phyloP scores from a whole-genome alignment of 37 sponge, comb jelly and placozoan genomes.

The Mnemiopsis leidyi region DNA sequence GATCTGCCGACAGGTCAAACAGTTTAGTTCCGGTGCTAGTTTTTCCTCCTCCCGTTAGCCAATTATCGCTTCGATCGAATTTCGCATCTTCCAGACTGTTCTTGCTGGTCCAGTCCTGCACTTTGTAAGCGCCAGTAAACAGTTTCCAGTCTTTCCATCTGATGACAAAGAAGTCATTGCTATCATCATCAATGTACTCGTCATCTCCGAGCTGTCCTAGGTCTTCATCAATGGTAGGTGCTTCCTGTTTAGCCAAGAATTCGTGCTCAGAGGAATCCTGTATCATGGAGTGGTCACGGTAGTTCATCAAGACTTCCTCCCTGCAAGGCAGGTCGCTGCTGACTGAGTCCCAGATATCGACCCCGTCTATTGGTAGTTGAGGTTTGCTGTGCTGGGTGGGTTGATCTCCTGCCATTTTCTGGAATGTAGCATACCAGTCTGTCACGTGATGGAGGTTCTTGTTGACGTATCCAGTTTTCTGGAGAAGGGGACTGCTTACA shows the following conservation, averaged over 20 bases:
- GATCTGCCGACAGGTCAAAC: neutral
- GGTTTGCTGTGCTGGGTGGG: neutral
- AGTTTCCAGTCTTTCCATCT: conserved; percentile 27
- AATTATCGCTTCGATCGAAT: neutral
- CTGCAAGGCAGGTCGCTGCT: neutral
- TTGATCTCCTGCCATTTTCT: conserved; percentile 19
- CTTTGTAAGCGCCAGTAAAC: neutral
- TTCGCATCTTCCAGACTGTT: neutral
- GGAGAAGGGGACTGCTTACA: neutral
- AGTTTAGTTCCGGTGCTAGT: neutral
- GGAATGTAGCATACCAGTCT: conserved; percentile 40
- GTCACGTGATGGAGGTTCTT: conserved; percentile 55
- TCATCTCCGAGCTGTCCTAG: neutral
- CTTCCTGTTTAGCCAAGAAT: neutral
- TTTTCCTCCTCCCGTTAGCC: neutral
- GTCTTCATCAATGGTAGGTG: neutral
- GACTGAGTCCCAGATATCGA: conserved; percentile 38
- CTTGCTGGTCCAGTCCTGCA: conserved; percentile 29
- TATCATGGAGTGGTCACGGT: neutral
- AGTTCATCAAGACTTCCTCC: neutral
- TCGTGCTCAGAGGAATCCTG: neutral
- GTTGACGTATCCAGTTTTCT: conserved; percentile 33
- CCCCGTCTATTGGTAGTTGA: neutral
- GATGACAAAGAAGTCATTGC: conserved; percentile 6
- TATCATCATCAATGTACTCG: neutral